A percentile compares a stretch with the other conserved stretches of the same genome.
Conservation (phyloP, 2,797 vertebrate genomes). For the Kryptolebias ocellatus region DNA sequence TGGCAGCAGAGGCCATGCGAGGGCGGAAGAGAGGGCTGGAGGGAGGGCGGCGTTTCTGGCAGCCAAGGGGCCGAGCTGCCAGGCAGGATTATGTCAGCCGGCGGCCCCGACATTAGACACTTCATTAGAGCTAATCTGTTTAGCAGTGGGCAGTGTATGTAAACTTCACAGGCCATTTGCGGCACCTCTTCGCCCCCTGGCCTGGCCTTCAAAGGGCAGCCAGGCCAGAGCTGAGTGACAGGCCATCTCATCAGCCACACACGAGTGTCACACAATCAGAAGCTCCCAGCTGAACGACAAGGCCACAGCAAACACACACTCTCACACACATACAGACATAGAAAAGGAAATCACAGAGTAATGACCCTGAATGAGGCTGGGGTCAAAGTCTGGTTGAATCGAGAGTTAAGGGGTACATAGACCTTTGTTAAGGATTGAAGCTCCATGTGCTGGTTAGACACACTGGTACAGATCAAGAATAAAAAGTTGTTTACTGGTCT, state of each 20-base stretch:
- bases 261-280: conserved; percentile 88
- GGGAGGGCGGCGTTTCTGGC: conserved; percentile 92
- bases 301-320: conserved; percentile 50
- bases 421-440: conserved; percentile 47
- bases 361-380: conserved; percentile 73
- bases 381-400: conserved; percentile 64
- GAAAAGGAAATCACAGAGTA: conserved; percentile 48
- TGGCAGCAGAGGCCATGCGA: conserved; percentile 91
- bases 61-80: conserved; percentile 97
- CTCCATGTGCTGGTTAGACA: background rate
- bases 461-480: conserved; percentile 3
- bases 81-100: conserved; percentile 96
- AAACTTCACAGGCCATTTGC: conserved; percentile 99
- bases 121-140: conserved; percentile 99
- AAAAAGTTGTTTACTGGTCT: background rate
- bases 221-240: conserved; percentile 88
- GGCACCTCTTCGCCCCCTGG: conserved; percentile 90
- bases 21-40: conserved; percentile 87
- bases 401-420: conserved; percentile 48
- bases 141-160: conserved; percentile 99
- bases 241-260: conserved; percentile 90
- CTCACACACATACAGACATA: conserved; percentile 14
- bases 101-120: conserved; percentile 96
- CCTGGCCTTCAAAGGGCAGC: conserved; percentile 94
- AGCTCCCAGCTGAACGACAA: conserved; percentile 73